phyloP scores from a whole-genome alignment of 2,113 vertebrate species.

The Leptosomus discolor region DNA sequence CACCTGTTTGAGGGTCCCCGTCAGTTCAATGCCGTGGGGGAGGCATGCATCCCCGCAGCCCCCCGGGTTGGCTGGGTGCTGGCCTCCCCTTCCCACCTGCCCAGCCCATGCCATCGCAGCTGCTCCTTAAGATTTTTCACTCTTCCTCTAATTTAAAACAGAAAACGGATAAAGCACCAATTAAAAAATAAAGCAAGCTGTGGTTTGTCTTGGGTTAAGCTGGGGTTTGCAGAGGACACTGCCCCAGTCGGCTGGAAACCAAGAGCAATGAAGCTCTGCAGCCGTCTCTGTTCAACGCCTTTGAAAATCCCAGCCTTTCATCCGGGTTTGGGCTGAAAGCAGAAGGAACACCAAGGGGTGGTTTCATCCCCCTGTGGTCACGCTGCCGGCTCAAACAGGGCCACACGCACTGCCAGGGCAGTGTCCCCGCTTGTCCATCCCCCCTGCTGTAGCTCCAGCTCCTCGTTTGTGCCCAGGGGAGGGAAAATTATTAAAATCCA shows the following conservation, averaged over 20 bases:
- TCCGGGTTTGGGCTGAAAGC: not conserved
- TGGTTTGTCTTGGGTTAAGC: not conserved
- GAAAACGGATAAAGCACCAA: not conserved
- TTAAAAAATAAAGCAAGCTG: not conserved
- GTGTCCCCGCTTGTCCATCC: not conserved
- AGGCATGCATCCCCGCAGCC: rapidly evolving
- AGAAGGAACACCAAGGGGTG: not conserved
- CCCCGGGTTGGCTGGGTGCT: rapidly evolving
- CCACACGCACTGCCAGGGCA: not conserved
- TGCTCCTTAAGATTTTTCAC: not conserved
- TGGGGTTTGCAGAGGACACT: not conserved
- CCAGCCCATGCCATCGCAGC: rapidly evolving
- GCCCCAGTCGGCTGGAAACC: not conserved
- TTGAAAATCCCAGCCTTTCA: not conserved
- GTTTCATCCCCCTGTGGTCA: not conserved
- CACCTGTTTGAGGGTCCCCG: not conserved
- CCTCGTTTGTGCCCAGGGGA: not conserved
- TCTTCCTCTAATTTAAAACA: not conserved
- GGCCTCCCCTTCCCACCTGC: not conserved
- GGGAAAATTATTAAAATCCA: not conserved
- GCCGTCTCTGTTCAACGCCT: rapidly evolving
- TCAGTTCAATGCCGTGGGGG: not conserved
- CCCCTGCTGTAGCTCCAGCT: not conserved
- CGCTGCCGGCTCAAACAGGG: not conserved
- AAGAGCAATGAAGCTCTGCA: not conserved